These are phyloP conservation scores for Mystacides longicornis DNA, from an alignment of 2,888 invertebrate genomes.

Conservation along the genomic window DNA sequence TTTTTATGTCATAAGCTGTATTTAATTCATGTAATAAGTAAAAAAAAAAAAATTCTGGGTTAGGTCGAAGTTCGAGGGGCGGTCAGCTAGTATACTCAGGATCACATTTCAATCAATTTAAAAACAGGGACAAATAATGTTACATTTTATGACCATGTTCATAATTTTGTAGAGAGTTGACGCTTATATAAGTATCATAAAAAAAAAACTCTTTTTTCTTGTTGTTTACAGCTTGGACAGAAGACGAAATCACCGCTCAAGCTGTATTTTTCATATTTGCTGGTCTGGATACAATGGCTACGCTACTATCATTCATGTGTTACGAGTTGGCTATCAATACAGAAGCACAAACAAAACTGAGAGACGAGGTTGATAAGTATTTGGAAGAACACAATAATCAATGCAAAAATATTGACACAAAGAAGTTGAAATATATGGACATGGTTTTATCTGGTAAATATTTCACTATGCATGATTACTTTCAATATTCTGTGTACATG, in stretches of 20 bases:
- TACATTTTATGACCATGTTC: too few relatives aligned
- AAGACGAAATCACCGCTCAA: conserved; percentile 29
- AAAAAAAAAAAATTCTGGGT: too few relatives aligned
- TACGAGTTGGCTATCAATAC: conserved; percentile 29
- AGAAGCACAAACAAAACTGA: conserved; percentile 31
- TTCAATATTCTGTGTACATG: too few relatives aligned
- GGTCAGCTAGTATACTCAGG: not conserved
- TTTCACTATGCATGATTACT: too few relatives aligned
- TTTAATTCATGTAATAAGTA: too few relatives aligned
- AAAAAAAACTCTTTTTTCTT: not conserved
- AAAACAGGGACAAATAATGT: too few relatives aligned
- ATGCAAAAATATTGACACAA: conserved; percentile 29
- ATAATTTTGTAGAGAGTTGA: too few relatives aligned
- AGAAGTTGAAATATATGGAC: conserved; percentile 30
- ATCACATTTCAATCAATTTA: not conserved
- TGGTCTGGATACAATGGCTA: conserved; percentile 28
- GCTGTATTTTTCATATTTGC: conserved; percentile 28
- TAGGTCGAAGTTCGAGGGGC: too few relatives aligned
- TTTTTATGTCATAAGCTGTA: too few relatives aligned
- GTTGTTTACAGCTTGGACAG: conserved; percentile 24
- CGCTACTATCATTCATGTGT: conserved; percentile 24
- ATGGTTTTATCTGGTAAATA: conserved; percentile 31
- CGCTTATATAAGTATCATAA: too few relatives aligned
- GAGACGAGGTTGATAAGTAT: conserved; percentile 30
- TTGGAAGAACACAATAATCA: conserved; percentile 21